phyloP scores from a whole-genome alignment of 1,140 invertebrate genomes.

The Drosophila cardini region DNA sequence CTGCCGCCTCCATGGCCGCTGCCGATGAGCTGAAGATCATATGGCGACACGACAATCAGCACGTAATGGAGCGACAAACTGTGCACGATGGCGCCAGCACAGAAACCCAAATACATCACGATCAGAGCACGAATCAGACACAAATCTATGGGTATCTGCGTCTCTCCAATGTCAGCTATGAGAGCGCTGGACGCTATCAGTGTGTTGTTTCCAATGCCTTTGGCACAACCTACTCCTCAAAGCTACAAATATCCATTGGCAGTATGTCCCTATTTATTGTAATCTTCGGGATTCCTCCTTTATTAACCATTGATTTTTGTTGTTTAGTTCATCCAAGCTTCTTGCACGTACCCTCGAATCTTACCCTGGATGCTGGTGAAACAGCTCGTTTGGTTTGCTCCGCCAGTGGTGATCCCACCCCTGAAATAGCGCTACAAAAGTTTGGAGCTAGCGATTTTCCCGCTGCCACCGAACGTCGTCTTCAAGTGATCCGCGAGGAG shows the following conservation, averaged over 20 bases:
- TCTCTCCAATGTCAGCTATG: conserved; percentile 71
- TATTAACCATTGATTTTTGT: neutral
- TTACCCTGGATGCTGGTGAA: conserved; percentile 92
- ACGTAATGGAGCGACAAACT: conserved; percentile 84
- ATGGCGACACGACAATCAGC: conserved; percentile 95
- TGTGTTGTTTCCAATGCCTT: conserved; percentile 96
- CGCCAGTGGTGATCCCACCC: conserved; percentile 93
- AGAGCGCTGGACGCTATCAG: conserved; percentile 94
- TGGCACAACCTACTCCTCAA: conserved; percentile 95
- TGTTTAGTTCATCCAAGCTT: conserved; percentile 93
- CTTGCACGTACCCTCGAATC: conserved; percentile 92
- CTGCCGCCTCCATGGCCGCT: conserved; percentile 84
- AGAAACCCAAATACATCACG: conserved; percentile 78
- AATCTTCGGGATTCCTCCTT: neutral
- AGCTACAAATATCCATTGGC: conserved; percentile 93
- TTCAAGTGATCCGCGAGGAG: conserved; percentile 96
- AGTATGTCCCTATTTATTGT: conserved; percentile 85
- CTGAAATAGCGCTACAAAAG: conserved; percentile 96
- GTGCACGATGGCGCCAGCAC: conserved; percentile 63
- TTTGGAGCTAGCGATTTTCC: conserved; percentile 98
- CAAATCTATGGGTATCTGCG: conserved; percentile 74
- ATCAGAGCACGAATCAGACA: conserved; percentile 73
- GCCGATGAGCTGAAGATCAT: conserved; percentile 89
- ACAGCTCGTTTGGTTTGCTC: conserved; percentile 96
- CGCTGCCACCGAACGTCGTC: conserved; percentile 95